Conservation (phyloP, 2,888 invertebrate species). For the Prosapia bicincta region DNA sequence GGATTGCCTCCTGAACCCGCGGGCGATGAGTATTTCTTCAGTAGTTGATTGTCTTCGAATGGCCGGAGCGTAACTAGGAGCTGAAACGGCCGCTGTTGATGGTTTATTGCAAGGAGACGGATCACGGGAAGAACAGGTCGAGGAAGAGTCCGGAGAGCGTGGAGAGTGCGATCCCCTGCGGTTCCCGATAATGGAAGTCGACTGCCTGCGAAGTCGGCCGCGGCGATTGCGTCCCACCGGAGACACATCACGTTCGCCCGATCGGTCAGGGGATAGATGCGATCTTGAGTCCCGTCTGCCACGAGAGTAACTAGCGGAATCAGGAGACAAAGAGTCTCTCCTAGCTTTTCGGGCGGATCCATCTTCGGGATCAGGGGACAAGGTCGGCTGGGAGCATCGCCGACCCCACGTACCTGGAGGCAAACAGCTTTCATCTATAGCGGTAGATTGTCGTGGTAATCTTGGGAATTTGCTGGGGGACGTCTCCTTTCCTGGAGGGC, state of each 20-base stretch:
- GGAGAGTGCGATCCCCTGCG: slow-evolving; percentile 41
- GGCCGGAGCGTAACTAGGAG: slow-evolving; percentile 58
- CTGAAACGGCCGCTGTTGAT: slow-evolving; percentile 41
- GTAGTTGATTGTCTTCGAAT: slow-evolving; percentile 86
- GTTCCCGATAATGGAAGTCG: slow-evolving; percentile 66
- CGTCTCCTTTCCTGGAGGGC: slow-evolving; percentile 41
- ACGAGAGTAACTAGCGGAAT: slow-evolving; percentile 65
- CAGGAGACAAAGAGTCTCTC: slow-evolving; percentile 85
- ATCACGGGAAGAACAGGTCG: slow-evolving; percentile 76
- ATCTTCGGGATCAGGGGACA: slow-evolving; percentile 70
- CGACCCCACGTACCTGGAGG: slow-evolving; percentile 64
- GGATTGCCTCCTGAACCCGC: slow-evolving; percentile 84
- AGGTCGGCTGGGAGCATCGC: slow-evolving; percentile 72
- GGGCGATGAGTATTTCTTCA: slow-evolving; percentile 85
- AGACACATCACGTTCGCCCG: slow-evolving; percentile 68
- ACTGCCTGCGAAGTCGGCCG: slow-evolving; percentile 70
- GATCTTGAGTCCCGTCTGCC: slow-evolving; percentile 71
- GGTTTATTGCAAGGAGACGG: slow-evolving; percentile 74
- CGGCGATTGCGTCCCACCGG: slow-evolving; percentile 68
- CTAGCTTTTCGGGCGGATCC: slow-evolving; percentile 58
- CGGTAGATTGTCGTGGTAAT: slow-evolving; percentile 81
- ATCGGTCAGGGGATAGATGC: slow-evolving; percentile 42
- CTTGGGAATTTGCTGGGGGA: slow-evolving; percentile 54
- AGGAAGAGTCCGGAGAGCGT: slow-evolving; percentile 54
- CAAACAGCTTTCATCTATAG: slow-evolving; percentile 79